Evolutionary conservation across 2,113 vertebrate species (phyloP).

Genomic region (Epinephelus lanceolatus): DNA sequence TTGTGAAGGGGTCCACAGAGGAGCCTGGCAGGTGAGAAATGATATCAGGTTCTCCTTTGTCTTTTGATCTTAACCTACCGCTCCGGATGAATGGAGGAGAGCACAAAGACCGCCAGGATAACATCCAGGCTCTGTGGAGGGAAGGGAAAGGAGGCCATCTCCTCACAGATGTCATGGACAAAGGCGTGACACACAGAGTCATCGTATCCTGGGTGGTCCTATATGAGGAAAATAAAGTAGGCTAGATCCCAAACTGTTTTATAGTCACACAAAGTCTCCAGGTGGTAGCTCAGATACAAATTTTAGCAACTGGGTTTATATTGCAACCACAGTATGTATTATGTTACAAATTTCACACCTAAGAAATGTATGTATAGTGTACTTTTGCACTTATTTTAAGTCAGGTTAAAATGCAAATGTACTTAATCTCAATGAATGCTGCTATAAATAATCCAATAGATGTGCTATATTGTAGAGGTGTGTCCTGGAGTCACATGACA

Average conservation of each 20-base stretch:
- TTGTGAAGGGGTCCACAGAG: slow-evolving; percentile 30
- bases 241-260: slow-evolving; percentile 7
- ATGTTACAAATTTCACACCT: background rate
- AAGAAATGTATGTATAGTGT: background rate
- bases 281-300: background rate
- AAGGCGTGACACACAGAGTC: slow-evolving; percentile 89
- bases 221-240: slow-evolving; percentile 45
- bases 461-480: no score
- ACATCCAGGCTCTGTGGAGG: slow-evolving; percentile 90
- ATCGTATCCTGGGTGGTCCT: slow-evolving; percentile 89
- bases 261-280: background rate
- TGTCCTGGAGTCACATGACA: no score
- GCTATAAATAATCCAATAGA: background rate
- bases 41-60: slow-evolving; percentile 71
- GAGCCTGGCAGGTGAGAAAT: slow-evolving; percentile 74
- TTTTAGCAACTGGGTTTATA: background rate
- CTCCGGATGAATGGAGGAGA: slow-evolving; percentile 93
- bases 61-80: slow-evolving; percentile 88
- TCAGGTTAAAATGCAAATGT: background rate
- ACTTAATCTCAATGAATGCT: background rate
- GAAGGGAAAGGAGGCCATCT: slow-evolving; percentile 88
- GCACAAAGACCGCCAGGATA: slow-evolving; percentile 93
- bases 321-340: background rate
- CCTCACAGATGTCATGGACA: slow-evolving; percentile 91
- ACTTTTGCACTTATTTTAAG: background rate